Conservation (phyloP, 2,113 vertebrate genomes). For the Leucopsar rothschildi region DNA sequence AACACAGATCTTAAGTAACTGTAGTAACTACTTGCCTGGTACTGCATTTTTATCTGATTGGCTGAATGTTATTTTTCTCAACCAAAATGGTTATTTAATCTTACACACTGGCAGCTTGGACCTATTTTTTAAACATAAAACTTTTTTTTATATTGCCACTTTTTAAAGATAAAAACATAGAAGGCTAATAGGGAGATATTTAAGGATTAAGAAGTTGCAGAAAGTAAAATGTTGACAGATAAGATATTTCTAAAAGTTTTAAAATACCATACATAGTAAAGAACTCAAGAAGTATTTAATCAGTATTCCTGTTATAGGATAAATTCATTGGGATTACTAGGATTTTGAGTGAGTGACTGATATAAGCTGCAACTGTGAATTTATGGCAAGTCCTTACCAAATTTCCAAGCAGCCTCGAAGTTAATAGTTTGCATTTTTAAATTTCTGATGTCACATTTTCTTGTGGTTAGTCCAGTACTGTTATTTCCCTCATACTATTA, state of each 20-base stretch:
- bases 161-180: not conserved
- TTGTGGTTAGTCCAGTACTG: not conserved
- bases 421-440: not conserved
- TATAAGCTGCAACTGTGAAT: not conserved
- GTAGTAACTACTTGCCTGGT: not conserved
- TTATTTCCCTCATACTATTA: not conserved
- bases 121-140: not conserved
- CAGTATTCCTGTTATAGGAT: not conserved
- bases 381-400: not conserved
- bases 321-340: not conserved
- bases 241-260: not conserved
- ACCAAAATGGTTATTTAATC: not conserved
- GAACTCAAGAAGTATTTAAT: not conserved
- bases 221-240: not conserved
- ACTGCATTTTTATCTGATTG: not conserved
- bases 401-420: not conserved
- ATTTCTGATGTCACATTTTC: not conserved
- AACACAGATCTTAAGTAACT: not conserved
- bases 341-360: not conserved
- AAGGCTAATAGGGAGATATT: not conserved
- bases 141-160: not conserved
- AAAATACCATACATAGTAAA: not conserved
- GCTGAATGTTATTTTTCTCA: not conserved
- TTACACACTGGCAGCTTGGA: not conserved
- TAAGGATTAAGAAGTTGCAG: not conserved